These are phyloP conservation scores for Champsocephalus gunnari DNA, from an alignment of 2,797 vertebrate genomes.

Conservation along the genomic window DNA sequence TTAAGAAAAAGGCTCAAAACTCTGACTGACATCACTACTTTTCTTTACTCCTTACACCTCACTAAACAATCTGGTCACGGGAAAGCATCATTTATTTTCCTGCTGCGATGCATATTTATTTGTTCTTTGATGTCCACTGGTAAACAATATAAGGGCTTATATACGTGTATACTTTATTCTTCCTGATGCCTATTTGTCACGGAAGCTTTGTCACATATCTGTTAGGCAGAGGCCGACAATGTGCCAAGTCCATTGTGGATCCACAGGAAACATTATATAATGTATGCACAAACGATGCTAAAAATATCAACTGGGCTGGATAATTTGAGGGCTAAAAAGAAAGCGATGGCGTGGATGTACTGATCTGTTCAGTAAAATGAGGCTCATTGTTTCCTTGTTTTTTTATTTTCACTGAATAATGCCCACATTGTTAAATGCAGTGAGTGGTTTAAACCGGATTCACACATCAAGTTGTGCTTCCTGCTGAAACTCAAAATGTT, in stretches of 20 bases:
- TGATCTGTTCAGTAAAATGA: constrained; percentile 15
- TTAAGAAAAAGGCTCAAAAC: not conserved
- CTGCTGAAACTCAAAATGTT: constrained; percentile 17
- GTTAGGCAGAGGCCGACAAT: constrained; percentile 13
- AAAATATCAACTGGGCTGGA: constrained; percentile 40
- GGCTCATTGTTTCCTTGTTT: constrained; percentile 33
- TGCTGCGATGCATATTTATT: constrained; percentile 2
- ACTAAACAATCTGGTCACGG: not conserved
- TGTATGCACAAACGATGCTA: constrained; percentile 28
- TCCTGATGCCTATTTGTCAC: constrained; percentile 30
- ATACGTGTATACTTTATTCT: constrained; percentile 8
- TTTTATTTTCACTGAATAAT: constrained; percentile 25
- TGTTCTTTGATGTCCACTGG: constrained; percentile 6
- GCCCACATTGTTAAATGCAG: constrained; percentile 14
- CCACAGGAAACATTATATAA: constrained; percentile 30
- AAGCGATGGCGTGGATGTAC: constrained; percentile 12
- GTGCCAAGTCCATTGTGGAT: constrained; percentile 28
- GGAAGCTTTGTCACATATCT: constrained; percentile 40
- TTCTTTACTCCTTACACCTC: not conserved
- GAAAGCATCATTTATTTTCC: not conserved
- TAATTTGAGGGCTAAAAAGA: constrained; percentile 28
- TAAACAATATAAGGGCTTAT: constrained; percentile 7
- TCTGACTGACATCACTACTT: not conserved
- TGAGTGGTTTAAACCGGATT: not conserved
- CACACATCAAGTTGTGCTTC: constrained; percentile 12